These are phyloP conservation scores for Entomyzon cyanotis DNA, from an alignment of 2,113 vertebrate species.

Conservation along the genomic window DNA sequence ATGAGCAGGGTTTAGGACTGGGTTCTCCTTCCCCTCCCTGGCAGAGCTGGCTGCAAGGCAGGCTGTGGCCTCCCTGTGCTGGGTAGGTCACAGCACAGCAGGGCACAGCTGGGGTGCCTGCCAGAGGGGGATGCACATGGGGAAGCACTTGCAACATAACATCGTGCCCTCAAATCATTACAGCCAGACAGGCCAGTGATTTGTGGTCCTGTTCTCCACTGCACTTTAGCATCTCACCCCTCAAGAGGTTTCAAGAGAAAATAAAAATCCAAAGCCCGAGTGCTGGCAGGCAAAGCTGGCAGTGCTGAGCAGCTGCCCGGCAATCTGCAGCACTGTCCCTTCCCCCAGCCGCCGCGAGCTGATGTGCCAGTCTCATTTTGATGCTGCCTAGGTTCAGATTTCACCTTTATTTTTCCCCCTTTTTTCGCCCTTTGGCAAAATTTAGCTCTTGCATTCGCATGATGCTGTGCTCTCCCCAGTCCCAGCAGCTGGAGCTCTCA, in stretches of 20 bases:
- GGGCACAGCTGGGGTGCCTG: neutral
- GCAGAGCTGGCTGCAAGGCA: neutral
- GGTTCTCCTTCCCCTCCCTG: neutral
- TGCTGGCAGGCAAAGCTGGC: neutral
- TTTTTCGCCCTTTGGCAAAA: neutral
- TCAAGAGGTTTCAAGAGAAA: neutral
- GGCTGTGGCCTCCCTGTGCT: neutral
- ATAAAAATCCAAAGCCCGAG: neutral
- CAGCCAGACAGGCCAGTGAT: neutral
- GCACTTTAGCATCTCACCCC: neutral
- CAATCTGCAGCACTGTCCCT: neutral
- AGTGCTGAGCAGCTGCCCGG: neutral
- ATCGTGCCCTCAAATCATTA: neutral
- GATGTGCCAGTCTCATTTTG: neutral
- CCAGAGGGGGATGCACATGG: neutral
- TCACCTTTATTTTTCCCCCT: neutral
- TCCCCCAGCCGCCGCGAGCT: accelerated
- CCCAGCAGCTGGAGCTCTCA: neutral
- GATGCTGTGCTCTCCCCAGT: neutral
- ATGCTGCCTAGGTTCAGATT: neutral
- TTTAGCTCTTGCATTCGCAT: neutral
- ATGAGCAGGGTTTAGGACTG: neutral
- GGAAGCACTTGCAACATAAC: neutral
- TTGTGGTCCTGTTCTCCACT: neutral
- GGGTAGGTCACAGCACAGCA: neutral